Percentiles rank a stretch among this genome's conserved stretches.
phyloP scores from a whole-genome alignment of 2,888 invertebrate genomes.

The Xanthostigma xanthostigma region DNA sequence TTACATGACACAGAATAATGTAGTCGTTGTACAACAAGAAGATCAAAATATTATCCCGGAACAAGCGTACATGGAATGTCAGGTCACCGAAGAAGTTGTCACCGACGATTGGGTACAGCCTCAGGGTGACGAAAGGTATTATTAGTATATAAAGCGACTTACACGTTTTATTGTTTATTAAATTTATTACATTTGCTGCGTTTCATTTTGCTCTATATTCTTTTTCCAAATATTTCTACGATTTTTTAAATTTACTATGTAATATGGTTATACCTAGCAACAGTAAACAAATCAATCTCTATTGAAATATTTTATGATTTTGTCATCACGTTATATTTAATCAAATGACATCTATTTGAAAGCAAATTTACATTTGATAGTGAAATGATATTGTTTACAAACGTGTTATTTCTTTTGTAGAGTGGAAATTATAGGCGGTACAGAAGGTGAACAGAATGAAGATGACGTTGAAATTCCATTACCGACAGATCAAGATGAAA shows the following conservation, averaged over 20 bases:
- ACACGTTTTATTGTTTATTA: background rate
- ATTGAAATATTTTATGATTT: too few species aligned
- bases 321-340: too few species aligned
- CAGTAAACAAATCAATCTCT: background rate
- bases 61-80: constrained; percentile 31
- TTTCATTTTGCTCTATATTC: background rate
- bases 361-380: too few species aligned
- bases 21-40: constrained; percentile 24
- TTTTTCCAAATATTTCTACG: background rate
- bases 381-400: too few species aligned
- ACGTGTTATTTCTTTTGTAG: constrained; percentile 24
- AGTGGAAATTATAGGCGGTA: constrained; percentile 46
- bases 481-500: constrained; percentile 68
- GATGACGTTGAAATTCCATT: constrained; percentile 61
- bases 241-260: background rate
- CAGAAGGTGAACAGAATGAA: constrained; percentile 42
- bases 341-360: too few species aligned
- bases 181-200: background rate
- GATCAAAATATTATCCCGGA: constrained; percentile 24
- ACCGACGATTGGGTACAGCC: constrained; percentile 66
- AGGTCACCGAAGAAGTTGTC: constrained; percentile 65
- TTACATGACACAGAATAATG: constrained; percentile 26
- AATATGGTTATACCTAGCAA: background rate
- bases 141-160: background rate
- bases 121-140: constrained; percentile 55